phyloP scores from a whole-genome alignment of 2,113 vertebrate species.

The Shinisaurus crocodilurus region DNA sequence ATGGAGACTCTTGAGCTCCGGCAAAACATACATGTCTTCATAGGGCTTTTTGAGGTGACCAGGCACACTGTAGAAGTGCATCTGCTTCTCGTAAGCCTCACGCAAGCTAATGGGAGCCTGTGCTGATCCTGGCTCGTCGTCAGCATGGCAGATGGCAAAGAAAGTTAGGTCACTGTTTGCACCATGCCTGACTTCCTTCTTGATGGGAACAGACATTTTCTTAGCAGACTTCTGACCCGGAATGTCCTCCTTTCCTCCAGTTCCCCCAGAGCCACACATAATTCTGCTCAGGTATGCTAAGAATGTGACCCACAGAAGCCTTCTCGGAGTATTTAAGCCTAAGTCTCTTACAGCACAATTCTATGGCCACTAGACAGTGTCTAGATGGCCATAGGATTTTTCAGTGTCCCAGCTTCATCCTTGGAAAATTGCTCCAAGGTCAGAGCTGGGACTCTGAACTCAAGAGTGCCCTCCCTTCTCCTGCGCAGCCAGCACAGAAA shows the following conservation, averaged over 20 bases:
- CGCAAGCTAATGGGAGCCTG: not conserved
- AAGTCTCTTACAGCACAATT: not conserved
- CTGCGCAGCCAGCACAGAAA: too few relatives aligned
- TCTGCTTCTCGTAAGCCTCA: not conserved
- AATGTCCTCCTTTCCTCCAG: not conserved
- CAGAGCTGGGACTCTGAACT: too few relatives aligned
- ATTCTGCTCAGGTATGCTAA: not conserved
- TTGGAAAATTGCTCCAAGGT: too few relatives aligned
- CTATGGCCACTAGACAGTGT: too few relatives aligned
- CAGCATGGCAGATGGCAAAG: not conserved
- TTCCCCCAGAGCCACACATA: too few relatives aligned
- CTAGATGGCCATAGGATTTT: too few relatives aligned
- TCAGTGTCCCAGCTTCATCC: too few relatives aligned
- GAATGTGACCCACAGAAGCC: not conserved
- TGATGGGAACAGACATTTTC: not conserved
- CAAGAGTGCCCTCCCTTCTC: too few relatives aligned
- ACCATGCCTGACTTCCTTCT: not conserved
- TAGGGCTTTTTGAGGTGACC: not conserved
- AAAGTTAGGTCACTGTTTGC: not conserved
- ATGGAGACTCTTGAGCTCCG: not conserved
- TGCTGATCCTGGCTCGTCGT: not conserved
- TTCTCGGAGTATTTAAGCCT: not conserved
- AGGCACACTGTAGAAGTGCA: not conserved
- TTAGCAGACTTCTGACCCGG: not conserved
- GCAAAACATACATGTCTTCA: not conserved